Base-by-base conservation (phyloP, 2,888 invertebrate species). In the Gibbula magus region DNA sequence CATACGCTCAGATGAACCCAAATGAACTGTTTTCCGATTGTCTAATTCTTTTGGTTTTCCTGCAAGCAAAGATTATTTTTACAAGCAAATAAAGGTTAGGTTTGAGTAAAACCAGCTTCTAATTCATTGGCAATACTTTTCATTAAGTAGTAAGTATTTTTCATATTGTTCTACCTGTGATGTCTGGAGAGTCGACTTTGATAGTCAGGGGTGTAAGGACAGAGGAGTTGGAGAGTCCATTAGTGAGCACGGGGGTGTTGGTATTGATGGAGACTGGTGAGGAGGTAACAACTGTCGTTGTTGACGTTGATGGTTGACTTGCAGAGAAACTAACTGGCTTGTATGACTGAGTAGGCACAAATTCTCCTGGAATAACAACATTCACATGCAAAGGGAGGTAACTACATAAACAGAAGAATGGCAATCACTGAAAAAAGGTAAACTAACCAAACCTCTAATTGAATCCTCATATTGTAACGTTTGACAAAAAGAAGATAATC, bases 331-430 rank as follows among this genome's bases (percentile, higher is more conserved):
- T 61, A 29, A 61, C 61, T 29, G 61, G 61, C 61, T 25, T 61
- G 25, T 29, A 61, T 20, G 61, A 61, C 61, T 61, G 61, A 61
- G 22, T 20, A 61, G 61, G 61, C 29, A 22, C 61, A 29, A 25
- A 7, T 22, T 61, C 22, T 29, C 61, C 61, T 61, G 61, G 13
- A 61, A 61, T 29, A 61, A 61, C 18, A 61, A 61, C 61, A 61
- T 61, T 61, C 61, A 61, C 61, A 61, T 61, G 61, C 61, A 61
- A 61, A 61, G 61, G 61, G 61, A 61, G 61, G 61, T 61, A 61
- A 61, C 61, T 29, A 45, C 45, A 45, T 45, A 7, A 45, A 1
- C 1, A 10, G 1, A 13, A 13, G 45, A 45, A 45, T 45, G 45
- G 10, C 13, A 13, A 10, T 10, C 45, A 45, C 45, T 45, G 45